These are phyloP conservation scores for Mesoligia furuncula DNA, from an alignment of 2,888 invertebrate species.

Conservation along the genomic window DNA sequence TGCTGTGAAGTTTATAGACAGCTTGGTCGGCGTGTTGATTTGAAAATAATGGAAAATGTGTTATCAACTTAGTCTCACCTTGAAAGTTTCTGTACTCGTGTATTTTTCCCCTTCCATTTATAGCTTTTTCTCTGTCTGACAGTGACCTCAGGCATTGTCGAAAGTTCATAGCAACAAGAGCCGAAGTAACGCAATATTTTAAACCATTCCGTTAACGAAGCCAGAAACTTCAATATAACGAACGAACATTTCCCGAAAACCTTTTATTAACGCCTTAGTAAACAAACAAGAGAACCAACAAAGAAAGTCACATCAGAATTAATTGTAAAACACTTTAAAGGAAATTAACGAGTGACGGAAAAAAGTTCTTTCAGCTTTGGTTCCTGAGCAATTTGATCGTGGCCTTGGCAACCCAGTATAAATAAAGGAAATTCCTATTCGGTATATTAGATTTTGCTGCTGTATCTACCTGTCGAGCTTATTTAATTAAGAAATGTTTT, in stretches of 20 bases:
- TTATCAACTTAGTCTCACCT: conserved; percentile 5
- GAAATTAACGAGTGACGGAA: conserved; percentile 65
- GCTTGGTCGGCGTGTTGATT: conserved; percentile 31
- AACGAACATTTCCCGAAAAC: conserved; percentile 26
- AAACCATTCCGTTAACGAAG: not conserved
- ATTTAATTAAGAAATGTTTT: conserved; percentile 86
- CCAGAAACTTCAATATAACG: conserved; percentile 11
- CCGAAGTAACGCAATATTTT: not conserved
- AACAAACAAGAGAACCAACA: conserved; percentile 61
- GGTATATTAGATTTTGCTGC: conserved; percentile 80
- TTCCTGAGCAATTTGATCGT: conserved; percentile 64
- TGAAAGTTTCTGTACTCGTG: not conserved
- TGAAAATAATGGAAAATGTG: conserved; percentile 15
- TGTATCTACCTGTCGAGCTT: conserved; percentile 79
- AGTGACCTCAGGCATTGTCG: not conserved
- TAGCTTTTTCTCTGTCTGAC: not conserved
- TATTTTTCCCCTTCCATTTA: not conserved
- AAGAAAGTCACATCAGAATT: conserved; percentile 66
- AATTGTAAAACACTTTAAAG: conserved; percentile 67
- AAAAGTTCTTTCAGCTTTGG: conserved; percentile 64
- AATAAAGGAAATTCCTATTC: conserved; percentile 78
- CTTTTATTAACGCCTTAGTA: conserved; percentile 52
- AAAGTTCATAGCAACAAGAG: not conserved
- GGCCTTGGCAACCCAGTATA: conserved; percentile 64
- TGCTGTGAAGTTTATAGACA: conserved; percentile 38